Percentiles rank a stretch among this genome's conserved stretches.
Conservation (phyloP, 2,113 vertebrate species). For the Coptodon rendalli region DNA sequence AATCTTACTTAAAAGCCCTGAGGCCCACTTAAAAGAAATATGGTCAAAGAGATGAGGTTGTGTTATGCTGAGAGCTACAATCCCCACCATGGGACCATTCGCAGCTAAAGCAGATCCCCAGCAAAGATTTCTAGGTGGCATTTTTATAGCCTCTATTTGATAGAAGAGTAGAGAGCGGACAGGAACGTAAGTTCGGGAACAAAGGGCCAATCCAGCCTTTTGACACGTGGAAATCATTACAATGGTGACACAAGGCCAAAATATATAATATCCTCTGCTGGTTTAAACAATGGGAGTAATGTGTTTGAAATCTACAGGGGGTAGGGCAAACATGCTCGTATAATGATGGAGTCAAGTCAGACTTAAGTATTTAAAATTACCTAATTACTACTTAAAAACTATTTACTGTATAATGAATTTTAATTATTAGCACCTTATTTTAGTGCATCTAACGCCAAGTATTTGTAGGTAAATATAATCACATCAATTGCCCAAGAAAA, state of each 20-base stretch:
- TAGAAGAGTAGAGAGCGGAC: neutral
- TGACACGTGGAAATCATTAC: neutral
- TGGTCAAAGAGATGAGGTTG: neutral
- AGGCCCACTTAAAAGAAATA: neutral
- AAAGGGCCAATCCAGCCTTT: neutral
- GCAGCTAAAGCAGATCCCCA: neutral
- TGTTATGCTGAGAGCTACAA: neutral
- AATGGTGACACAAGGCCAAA: neutral
- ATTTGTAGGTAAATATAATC: neutral
- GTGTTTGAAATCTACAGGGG: neutral
- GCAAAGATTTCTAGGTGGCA: neutral
- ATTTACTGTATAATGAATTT: neutral
- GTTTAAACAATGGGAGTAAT: neutral
- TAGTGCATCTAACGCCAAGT: neutral
- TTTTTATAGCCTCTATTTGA: neutral
- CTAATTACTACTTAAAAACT: neutral
- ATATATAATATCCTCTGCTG: neutral
- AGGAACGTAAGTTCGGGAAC: neutral
- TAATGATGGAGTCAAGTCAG: neutral
- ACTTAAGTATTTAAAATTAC: neutral
- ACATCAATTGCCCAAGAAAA: neutral
- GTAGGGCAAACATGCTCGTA: neutral
- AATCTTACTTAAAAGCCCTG: neutral
- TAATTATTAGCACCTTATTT: neutral
- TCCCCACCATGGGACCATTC: neutral